Evolutionary conservation across 1,140 invertebrate genomes (phyloP).

Genomic region (Palaemon carinicauda): DNA sequence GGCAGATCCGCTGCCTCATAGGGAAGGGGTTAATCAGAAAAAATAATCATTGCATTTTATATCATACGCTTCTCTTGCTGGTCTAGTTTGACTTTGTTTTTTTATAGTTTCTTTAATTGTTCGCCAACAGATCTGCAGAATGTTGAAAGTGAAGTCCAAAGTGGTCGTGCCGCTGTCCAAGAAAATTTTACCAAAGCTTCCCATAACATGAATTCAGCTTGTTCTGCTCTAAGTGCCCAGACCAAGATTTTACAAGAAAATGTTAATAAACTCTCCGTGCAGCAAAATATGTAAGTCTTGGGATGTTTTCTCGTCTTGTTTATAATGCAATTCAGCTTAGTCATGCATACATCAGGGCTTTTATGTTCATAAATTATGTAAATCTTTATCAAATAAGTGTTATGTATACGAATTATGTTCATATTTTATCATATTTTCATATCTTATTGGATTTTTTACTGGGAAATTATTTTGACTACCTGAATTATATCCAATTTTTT

Average conservation of each 20-base stretch:
- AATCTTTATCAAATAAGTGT: neutral
- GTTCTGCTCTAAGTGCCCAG: slow-evolving; percentile 18
- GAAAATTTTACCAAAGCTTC: slow-evolving; percentile 22
- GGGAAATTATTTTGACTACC: no score
- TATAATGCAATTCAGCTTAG: slow-evolving; percentile 56
- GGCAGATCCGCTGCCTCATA: no score
- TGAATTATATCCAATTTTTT: no score
- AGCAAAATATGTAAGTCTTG: slow-evolving; percentile 33
- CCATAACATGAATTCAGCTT: slow-evolving; percentile 8
- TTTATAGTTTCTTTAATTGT: neutral
- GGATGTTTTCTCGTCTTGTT: slow-evolving; percentile 63
- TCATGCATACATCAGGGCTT: neutral
- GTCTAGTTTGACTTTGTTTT: no score
- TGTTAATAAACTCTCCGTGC: slow-evolving; percentile 13
- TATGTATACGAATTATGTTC: no score
- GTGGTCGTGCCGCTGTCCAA: slow-evolving; percentile 30
- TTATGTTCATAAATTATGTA: neutral
- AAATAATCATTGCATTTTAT: no score
- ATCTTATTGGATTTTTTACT: no score
- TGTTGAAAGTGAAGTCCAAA: slow-evolving; percentile 34
- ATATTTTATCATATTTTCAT: no score
- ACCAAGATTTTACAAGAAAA: slow-evolving; percentile 34
- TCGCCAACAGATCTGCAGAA: slow-evolving; percentile 35
- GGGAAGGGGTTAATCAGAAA: no score
- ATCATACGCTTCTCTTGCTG: no score